Evolutionary conservation across 2,113 vertebrate genomes (phyloP).

Genomic region (Vidua macroura): DNA sequence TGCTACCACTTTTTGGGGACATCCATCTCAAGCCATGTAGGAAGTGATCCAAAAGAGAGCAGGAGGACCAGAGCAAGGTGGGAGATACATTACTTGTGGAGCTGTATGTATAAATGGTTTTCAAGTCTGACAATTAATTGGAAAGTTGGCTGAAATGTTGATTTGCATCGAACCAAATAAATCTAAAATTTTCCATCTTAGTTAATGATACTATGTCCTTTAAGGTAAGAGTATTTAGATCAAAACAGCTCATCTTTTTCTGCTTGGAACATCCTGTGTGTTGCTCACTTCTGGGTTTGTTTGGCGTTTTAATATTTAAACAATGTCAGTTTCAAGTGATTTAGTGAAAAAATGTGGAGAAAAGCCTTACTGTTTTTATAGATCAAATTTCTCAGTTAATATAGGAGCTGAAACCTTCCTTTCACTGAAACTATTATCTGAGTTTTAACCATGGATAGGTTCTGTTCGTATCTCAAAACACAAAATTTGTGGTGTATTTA

Average conservation of each 20-base stretch:
- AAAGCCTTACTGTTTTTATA: neutral
- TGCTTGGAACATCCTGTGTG: neutral
- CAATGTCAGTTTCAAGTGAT: neutral
- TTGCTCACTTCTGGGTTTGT: neutral
- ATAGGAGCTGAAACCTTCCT: neutral
- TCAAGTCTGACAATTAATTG: neutral
- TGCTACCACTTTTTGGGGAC: neutral
- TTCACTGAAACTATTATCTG: neutral
- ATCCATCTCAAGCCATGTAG: neutral
- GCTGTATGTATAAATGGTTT: neutral
- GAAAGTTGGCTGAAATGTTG: neutral
- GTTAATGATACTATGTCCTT: neutral
- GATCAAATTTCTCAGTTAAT: neutral
- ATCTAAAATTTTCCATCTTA: neutral
- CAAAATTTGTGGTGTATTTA: constrained; percentile 35
- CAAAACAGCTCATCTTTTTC: neutral
- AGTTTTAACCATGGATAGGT: neutral
- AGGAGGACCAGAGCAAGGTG: neutral
- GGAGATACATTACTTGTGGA: fast-evolving
- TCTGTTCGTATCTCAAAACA: constrained; percentile 32
- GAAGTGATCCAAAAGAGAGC: neutral
- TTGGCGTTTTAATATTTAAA: neutral
- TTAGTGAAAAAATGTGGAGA: neutral
- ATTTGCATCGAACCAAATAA: neutral
- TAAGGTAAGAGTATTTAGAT: neutral